Percentiles rank a stretch among this genome's conserved stretches.
phyloP scores from a whole-genome alignment of 1,140 invertebrate species.

The Heliothis virescens region DNA sequence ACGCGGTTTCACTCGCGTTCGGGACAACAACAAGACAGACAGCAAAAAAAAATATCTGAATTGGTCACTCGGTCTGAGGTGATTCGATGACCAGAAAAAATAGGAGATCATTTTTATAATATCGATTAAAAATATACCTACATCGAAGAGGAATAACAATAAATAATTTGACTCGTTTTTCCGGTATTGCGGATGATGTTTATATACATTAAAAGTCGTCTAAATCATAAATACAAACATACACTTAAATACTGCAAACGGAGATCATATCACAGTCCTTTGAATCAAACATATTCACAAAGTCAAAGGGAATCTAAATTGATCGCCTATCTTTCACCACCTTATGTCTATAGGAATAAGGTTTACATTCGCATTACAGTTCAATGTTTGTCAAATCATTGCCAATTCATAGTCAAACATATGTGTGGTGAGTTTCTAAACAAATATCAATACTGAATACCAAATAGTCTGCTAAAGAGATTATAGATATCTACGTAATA shows the following conservation, averaged over 20 bases:
- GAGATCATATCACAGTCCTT: slow-evolving; percentile 16
- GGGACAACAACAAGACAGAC: no score
- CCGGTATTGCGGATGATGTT: no score
- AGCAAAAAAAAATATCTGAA: no score
- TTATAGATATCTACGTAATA: neutral
- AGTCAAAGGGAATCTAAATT: slow-evolving; percentile 18
- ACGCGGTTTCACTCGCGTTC: no score
- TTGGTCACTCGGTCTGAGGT: no score
- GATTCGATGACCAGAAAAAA: no score
- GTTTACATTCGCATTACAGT: neutral
- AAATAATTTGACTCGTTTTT: no score
- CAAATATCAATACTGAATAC: slow-evolving; percentile 21
- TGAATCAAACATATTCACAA: slow-evolving; percentile 10
- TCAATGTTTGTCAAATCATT: slow-evolving; percentile 5
- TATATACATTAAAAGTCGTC: no score
- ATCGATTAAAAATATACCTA: no score
- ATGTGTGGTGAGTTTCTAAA: slow-evolving; percentile 21
- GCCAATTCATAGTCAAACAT: slow-evolving; percentile 22
- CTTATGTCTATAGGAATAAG: neutral
- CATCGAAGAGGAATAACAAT: no score
- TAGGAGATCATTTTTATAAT: no score
- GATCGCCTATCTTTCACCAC: neutral
- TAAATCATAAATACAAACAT: neutral
- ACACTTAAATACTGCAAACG: neutral
- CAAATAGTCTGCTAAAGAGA: neutral